Conservation (phyloP, 1,140 invertebrate species). For the Camponotus vicinus region DNA sequence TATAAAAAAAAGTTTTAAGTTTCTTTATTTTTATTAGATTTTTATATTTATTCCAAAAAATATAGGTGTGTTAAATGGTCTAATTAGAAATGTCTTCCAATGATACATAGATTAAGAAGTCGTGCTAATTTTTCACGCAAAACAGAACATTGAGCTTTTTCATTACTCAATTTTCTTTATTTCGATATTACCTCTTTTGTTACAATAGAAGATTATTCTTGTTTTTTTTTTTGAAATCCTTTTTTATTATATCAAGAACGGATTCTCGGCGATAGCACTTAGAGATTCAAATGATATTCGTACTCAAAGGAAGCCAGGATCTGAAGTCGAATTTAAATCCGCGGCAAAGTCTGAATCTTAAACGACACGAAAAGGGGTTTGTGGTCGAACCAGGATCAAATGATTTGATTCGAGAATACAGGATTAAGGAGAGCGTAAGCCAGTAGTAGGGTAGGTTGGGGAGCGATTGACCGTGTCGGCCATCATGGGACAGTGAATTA, state of each 20-base stretch:
- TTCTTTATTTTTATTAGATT: not conserved
- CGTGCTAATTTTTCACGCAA: not conserved
- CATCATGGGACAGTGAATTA: slow-evolving; percentile 50
- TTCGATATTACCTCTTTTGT: not conserved
- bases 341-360: slow-evolving; percentile 43
- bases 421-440: slow-evolving; percentile 52
- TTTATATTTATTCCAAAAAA: not conserved
- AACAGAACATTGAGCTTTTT: not conserved
- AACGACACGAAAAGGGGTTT: not conserved
- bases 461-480: slow-evolving; percentile 43
- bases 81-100: not conserved
- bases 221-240: not conserved
- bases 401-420: slow-evolving; percentile 49
- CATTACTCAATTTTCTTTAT: not conserved
- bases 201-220: not conserved
- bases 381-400: slow-evolving; percentile 44
- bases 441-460: slow-evolving; percentile 19
- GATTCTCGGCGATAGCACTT: not conserved
- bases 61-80: not conserved
- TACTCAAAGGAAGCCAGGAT: slow-evolving; percentile 31
- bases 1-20: not conserved
- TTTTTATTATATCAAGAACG: slow-evolving; percentile 8
- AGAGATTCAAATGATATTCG: slow-evolving; percentile 47
- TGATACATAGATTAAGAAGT: not conserved
- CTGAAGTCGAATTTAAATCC: slow-evolving; percentile 25